Evolutionary conservation across 1,140 invertebrate species (phyloP).

Genomic region (Magallana gigas): DNA sequence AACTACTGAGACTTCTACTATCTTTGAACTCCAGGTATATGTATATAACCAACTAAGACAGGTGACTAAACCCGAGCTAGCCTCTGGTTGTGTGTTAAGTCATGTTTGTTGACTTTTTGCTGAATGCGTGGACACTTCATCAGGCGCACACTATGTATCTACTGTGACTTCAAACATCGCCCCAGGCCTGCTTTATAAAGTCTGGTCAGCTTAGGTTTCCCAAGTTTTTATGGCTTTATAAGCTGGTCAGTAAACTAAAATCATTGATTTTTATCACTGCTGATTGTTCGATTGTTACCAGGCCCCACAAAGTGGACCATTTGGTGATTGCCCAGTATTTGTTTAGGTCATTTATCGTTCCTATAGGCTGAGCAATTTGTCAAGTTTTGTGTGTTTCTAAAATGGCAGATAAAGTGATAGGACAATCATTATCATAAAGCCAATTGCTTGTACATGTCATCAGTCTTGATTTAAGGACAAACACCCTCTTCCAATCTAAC

Average conservation of each 20-base stretch:
- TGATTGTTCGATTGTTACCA: background rate
- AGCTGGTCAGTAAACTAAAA: background rate
- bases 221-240: conserved; percentile 7
- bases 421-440: background rate
- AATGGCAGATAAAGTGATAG: background rate
- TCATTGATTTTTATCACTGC: conserved; percentile 14
- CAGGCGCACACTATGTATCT: background rate
- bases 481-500: too few relatives aligned
- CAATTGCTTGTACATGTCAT: background rate
- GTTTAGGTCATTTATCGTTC: background rate
- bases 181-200: background rate
- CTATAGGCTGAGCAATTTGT: background rate
- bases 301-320: background rate
- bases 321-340: background rate
- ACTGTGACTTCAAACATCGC: background rate
- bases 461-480: background rate
- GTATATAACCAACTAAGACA: background rate
- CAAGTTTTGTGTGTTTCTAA: background rate
- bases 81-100: conserved; percentile 13
- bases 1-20: too few relatives aligned
- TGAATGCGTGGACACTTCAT: conserved; percentile 1
- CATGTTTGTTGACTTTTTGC: background rate
- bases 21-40: background rate
- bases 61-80: background rate
- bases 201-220: background rate